Evolutionary conservation across 2,797 vertebrate genomes (phyloP).

Genomic region (Furcifer pardalis): DNA sequence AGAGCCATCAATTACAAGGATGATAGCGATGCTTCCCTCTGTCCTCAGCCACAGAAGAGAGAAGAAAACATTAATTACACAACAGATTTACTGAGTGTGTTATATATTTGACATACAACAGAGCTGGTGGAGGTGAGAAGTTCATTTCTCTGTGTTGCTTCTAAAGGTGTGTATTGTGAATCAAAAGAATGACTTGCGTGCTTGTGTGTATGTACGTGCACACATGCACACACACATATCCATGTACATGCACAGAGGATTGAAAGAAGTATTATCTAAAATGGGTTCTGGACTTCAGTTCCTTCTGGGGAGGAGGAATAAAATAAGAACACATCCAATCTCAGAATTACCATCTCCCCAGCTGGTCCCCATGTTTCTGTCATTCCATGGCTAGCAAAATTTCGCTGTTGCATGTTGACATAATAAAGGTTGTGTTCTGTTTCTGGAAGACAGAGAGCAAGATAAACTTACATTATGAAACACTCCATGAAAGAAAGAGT

Average conservation of each 20-base stretch:
- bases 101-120: conserved; percentile 67
- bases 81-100: conserved; percentile 69
- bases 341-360: neutral
- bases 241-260: too few species aligned
- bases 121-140: conserved; percentile 55
- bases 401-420: neutral
- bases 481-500: neutral
- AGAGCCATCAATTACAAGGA: conserved; percentile 69
- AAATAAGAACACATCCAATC: neutral
- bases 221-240: neutral
- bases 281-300: neutral
- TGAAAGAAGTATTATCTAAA: neutral
- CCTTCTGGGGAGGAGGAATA: neutral
- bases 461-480: neutral
- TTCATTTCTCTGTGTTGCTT: conserved; percentile 19
- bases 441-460: conserved; percentile 1
- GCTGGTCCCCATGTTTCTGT: neutral
- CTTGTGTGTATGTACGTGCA: neutral
- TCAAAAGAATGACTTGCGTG: neutral
- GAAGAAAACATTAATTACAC: conserved; percentile 75
- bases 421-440: conserved; percentile 1
- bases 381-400: neutral
- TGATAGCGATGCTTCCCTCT: conserved; percentile 76
- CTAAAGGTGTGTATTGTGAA: neutral
- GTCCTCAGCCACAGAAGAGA: conserved; percentile 65